These are phyloP conservation scores for Alloscopus bannaensis DNA, from an alignment of 2,888 invertebrate species.

Conservation along the genomic window DNA sequence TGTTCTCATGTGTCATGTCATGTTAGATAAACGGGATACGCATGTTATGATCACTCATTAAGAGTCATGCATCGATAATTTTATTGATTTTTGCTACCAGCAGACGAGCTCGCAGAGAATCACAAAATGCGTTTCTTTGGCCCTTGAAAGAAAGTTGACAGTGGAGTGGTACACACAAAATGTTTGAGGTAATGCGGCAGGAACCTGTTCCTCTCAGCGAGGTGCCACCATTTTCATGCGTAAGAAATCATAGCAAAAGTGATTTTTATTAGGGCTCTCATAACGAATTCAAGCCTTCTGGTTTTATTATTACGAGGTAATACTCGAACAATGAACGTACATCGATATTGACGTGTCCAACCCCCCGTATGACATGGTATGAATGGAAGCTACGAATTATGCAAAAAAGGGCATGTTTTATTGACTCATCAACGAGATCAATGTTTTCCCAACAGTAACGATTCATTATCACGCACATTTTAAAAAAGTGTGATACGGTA, in stretches of 20 bases:
- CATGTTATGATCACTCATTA: background rate
- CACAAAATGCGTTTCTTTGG: constrained; percentile 7
- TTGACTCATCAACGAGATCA: no score
- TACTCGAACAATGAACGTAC: background rate
- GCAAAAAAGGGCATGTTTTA: no score
- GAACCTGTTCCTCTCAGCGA: constrained; percentile 47
- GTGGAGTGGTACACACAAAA: background rate
- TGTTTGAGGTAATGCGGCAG: constrained; percentile 1
- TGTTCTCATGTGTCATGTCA: background rate
- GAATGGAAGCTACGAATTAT: no score
- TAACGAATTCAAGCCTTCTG: constrained; percentile 38
- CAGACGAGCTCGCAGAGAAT: background rate
- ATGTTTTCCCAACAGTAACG: no score
- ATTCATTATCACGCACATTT: no score
- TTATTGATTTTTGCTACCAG: constrained; percentile 12
- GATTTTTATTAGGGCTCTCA: constrained; percentile 26
- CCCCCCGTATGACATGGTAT: no score
- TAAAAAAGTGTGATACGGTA: no score
- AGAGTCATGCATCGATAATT: background rate
- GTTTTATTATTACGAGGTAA: constrained; percentile 12
- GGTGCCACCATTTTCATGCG: constrained; percentile 29
- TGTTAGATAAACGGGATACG: background rate
- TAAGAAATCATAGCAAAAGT: constrained; percentile 37
- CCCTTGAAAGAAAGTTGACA: background rate
- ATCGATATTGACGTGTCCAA: background rate